Evolutionary conservation across 1,140 invertebrate genomes (phyloP), one percentile per base, ranked within the genome.

Genomic region (Pissodes strobi): DNA sequence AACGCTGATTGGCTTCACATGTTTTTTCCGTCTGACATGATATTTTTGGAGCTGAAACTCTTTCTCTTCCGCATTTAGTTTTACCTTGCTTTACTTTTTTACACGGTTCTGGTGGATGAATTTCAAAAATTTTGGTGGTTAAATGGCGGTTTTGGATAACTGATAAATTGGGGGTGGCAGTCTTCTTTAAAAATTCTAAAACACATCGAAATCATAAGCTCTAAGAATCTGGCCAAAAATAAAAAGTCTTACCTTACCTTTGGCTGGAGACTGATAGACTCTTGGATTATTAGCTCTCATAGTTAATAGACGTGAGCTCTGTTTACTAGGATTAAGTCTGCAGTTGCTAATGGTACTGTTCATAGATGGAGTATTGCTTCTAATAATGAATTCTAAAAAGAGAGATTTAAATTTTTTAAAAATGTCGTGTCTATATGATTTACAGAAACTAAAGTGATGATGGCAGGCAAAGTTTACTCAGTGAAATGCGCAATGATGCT

Each of bases 401-500:
- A n/a, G n/a, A n/a, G n/a, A n/a, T n/a, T n/a, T n/a, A n/a, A n/a
- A n/a, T n/a, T n/a, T n/a, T n/a, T n/a, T n/a, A n/a, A n/a, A n/a
- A n/a, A n/a, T n/a, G n/a, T n/a, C n/a, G n/a, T n/a, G n/a, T n/a
- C n/a, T n/a, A n/a, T n/a, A 45, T 21, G 21, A 17, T 6, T 27
- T 66, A 22, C 8, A 49, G 18, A 12, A 9, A 43, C 23, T 17
- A n/a, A 6, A 41, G 8, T 37, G 21, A 57, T 15, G 15, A 3
- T 55, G 15, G 30, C 13, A 37, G 18, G 21, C 13, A 53, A 51
- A 56, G 38, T 46, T 17, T 19, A 66, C 38, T 30, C 12, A 23
- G 57, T 71, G 8, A 73, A 65, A 59, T 70, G 73, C 64, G 59
- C 60, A 38, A 57, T 78, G 53, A 4, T 71, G 45, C 69, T 78